phyloP scores from a whole-genome alignment of 2,888 invertebrate species.

The Phengaris arion region DNA sequence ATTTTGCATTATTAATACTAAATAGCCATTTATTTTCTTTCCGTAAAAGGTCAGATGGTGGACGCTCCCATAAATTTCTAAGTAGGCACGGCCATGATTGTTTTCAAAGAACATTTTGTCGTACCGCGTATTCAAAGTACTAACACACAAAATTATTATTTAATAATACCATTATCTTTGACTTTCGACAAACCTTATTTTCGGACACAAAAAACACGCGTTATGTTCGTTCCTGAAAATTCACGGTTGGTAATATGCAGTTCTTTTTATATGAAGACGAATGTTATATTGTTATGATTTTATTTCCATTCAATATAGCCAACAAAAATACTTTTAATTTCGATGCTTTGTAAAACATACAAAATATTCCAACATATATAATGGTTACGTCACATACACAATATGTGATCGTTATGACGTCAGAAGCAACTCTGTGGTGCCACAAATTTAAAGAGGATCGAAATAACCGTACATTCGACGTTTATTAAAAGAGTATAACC shows the following conservation, averaged over 20 bases:
- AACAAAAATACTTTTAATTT: no score
- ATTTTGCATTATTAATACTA: neutral
- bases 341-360: no score
- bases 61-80: neutral
- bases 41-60: neutral
- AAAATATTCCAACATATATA: neutral
- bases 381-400: neutral
- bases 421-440: neutral
- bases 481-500: conserved; percentile 10
- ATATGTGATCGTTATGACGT: neutral
- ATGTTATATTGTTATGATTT: neutral
- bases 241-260: neutral
- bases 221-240: neutral
- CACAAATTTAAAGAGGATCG: neutral
- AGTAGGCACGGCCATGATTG: neutral
- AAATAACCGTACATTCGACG: neutral
- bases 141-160: conserved; percentile 1
- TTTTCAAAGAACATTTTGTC: neutral
- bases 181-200: neutral
- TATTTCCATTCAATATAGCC: neutral
- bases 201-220: neutral
- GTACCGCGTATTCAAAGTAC: neutral
- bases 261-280: neutral
- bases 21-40: conserved; percentile 17
- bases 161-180: neutral